A percentile compares a stretch with the other conserved stretches of the same genome.
These are phyloP conservation scores for Rhinoraja longicauda DNA, from an alignment of 2,797 vertebrate species.

Conservation along the genomic window DNA sequence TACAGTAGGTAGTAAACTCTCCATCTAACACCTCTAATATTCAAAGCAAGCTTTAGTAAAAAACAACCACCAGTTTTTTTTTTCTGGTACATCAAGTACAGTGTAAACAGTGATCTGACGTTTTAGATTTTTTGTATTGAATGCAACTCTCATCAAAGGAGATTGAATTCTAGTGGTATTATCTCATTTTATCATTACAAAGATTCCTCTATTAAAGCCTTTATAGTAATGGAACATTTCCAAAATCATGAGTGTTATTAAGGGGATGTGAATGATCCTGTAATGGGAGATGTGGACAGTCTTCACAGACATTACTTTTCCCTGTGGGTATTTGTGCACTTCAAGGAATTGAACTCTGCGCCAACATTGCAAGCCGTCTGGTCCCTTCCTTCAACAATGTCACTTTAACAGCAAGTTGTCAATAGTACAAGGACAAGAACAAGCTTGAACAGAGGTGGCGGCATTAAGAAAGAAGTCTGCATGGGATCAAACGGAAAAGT, in stretches of 20 bases:
- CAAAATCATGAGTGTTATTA: neutral
- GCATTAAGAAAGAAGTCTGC: neutral
- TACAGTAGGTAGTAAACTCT: neutral
- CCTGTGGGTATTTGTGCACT: neutral
- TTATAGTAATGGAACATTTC: neutral
- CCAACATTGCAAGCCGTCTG: neutral
- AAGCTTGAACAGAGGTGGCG: neutral
- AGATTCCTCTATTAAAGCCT: neutral
- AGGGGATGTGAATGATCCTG: neutral
- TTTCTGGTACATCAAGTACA: neutral
- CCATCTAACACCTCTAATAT: neutral
- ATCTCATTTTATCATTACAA: constrained; percentile 1
- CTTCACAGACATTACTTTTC: neutral
- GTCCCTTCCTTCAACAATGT: neutral
- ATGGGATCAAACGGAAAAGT: neutral
- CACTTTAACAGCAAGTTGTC: neutral
- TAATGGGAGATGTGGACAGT: neutral
- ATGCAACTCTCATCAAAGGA: neutral
- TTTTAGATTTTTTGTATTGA: neutral
- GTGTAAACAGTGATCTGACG: neutral
- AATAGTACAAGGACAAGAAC: neutral
- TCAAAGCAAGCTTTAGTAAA: neutral
- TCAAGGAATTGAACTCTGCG: neutral
- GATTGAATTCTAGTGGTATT: neutral
- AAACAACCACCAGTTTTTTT: neutral